Base-by-base conservation (phyloP, 2,113 vertebrate genomes). In the Oreotrochilus melanogaster region DNA sequence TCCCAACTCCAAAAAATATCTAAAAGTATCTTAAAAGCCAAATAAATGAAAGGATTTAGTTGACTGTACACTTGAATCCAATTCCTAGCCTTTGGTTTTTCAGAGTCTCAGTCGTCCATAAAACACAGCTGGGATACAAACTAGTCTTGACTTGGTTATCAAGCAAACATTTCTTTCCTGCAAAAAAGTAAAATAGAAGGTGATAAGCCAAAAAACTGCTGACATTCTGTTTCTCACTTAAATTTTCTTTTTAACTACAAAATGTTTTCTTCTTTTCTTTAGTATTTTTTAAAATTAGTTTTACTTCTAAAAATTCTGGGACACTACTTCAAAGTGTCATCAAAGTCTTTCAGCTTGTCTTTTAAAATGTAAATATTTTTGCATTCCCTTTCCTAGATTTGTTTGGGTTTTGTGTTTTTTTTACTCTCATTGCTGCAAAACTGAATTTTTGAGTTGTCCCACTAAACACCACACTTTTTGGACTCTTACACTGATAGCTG, bases 91-190 rank as follows among this genome's bases (percentile, higher is more conserved):
- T 39, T 75, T 21, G 17, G 1, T 23, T 58, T 88, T 74, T 35
- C 54, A 54, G 9, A 31, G 6, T 53, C 23, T 25, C 47, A 11
- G 10, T 31, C 79, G 21, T 18, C 23, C 7, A 1, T 54, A 35
- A 22, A 79, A 50, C 22, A 18, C 14, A 30, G 12, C 11, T 70
- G 37, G 14, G 28, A 67, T 42, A 45, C 22, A 80, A 86, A 56
- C 31, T 30, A 90, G 3, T 4, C 10, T 23, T 51, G 28, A 67
- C 12, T 18, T 60, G 1, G 1, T 47, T 56, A 42, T 42, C 31
- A 75, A 71, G 12, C 9, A 3, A 85, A 27, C 2, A 6, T 78
- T 78, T 64, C 54, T 83, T 67, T 64, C 15, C 0, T 0, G 1
- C 50, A 11, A n/a, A 66, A 16, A 71, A 37, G 24, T 45, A 62